A percentile compares a stretch with the other conserved stretches of the same genome.
Evolutionary conservation across 2,888 invertebrate species (phyloP).

Genomic region (Drosophila ochracea): DNA sequence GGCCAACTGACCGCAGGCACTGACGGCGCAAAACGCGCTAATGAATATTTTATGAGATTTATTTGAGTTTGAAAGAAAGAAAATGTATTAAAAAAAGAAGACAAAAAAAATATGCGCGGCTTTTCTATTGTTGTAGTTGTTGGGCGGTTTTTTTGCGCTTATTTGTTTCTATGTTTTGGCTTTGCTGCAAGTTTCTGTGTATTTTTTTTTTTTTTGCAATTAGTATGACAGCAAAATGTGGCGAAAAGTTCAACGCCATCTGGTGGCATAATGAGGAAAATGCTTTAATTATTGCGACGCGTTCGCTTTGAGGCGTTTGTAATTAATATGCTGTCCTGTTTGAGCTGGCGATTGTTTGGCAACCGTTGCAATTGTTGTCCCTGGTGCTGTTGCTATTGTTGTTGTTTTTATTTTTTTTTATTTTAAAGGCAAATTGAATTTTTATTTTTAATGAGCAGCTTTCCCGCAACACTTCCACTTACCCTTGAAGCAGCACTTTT

Average conservation of each 20-base stretch:
- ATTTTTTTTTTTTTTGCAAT: conserved; percentile 57
- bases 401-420: neutral
- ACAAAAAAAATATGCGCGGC: conserved; percentile 36
- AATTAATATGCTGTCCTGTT: conserved; percentile 65
- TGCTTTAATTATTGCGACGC: conserved; percentile 74
- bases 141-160: conserved; percentile 19
- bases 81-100: conserved; percentile 37
- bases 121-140: conserved; percentile 17
- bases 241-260: conserved; percentile 54
- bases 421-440: conserved; percentile 16
- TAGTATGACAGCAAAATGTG: conserved; percentile 65
- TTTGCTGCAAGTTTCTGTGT: conserved; percentile 66
- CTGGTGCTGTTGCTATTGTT: conserved; percentile 6
- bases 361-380: conserved; percentile 18
- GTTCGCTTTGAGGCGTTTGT: conserved; percentile 54
- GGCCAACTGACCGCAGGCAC: conserved; percentile 72
- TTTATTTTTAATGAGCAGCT: conserved; percentile 49
- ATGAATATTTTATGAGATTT: conserved; percentile 82
- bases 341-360: conserved; percentile 45
- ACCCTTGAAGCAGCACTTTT: conserved; percentile 88
- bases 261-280: conserved; percentile 67
- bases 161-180: conserved; percentile 45
- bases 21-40: conserved; percentile 68
- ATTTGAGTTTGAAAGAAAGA: conserved; percentile 72
- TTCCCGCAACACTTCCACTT: conserved; percentile 78